Evolutionary conservation across 2,113 vertebrate genomes (phyloP), one percentile per base, ranked within the genome.

Genomic region (Tetrao urogallus): DNA sequence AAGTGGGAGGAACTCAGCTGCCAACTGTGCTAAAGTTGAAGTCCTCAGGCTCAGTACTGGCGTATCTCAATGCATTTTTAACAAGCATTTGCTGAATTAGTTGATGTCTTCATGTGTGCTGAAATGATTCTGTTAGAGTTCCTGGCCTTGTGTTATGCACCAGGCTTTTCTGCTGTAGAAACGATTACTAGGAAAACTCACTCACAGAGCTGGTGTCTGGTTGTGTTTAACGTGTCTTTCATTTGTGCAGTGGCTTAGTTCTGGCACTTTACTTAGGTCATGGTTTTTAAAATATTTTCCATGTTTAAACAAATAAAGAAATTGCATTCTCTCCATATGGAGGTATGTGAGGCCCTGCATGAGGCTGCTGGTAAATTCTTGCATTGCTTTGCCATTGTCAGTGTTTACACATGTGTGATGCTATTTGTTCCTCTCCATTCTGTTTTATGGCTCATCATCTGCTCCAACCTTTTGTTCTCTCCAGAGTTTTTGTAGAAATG

Each of bases 271-370:
- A 14, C 32, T 94, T 34, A 28, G 45, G 19, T 86, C 27, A 18
- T 65, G 12, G 6, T 11, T 52, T 89, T 71, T 43, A 43, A 70
- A 30, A 56, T 3, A 54, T 4, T 45, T 45, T 27, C 34, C 40
- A 24, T 48, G 50, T 28, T 82, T 57, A 71, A 54, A 73, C 16
- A 86, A 67, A 87, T 25, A 50, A 63, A 54, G 16, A 21, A 58
- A 20, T 20, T 13, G 25, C 22, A 15, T 9, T 60, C 2, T 61
- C 0, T 45, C 36, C 19, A 1, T 1, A 43, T 67, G 38, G 15
- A 15, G 13, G 8, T 56, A 47, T 0, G 2, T 2, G 8, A 86
- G 40, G 42, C 7, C 24, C 60, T 72, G 27, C 43, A 40, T 27
- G 12, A 60, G 36, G 19, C 34, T 61, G 42, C 66, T 72, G 56